Evolutionary conservation across 2,888 invertebrate species (phyloP), one percentile per base, ranked within the genome.

Genomic region (Acrobasis suavella): DNA sequence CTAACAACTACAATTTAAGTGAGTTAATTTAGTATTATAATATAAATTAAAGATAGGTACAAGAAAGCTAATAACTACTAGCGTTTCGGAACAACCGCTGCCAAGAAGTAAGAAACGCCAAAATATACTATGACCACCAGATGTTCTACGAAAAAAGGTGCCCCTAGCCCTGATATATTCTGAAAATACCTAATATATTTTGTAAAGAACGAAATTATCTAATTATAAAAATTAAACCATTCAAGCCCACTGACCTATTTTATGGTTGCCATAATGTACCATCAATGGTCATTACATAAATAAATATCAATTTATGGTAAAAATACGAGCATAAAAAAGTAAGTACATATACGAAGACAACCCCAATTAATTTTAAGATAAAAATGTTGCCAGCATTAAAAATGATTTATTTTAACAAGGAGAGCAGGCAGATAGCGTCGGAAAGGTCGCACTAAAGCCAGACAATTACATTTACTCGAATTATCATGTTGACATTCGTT

Each of bases 401-500:
- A 51, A 60, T 51, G 51, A 60, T 60, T 60, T 60, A 60, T 52
- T 51, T 49, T 51, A 60, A 59, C 49, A 54, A 59, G 42, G 17
- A 59, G 56, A 58, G 16, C 50, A n/a, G 8, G 8, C 37, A 56
- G 50, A 65, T 58, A 65, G 42, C 52, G 60, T 51, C 61, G 65
- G 55, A 49, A 65, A 61, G 58, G 65, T 59, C 58, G 58, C 22
- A 39, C 58, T 58, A 63, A 64, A 62, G 50, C 46, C 65, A 55
- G 58, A 63, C 50, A 62, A 42, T 56, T 62, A 59, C 52, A 55
- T 52, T 64, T 60, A 60, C 37, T 58, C 62, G 49, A 52, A 56
- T 67, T 62, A 65, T 67, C 62, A 64, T 52, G 55, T 65, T 62
- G 65, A 65, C 62, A 62, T 65, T 61, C 51, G 60, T 66, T 60